A percentile compares a stretch with the other conserved stretches of the same genome.
phyloP scores from a whole-genome alignment of 1,140 invertebrate species.

The Papilio polytes region DNA sequence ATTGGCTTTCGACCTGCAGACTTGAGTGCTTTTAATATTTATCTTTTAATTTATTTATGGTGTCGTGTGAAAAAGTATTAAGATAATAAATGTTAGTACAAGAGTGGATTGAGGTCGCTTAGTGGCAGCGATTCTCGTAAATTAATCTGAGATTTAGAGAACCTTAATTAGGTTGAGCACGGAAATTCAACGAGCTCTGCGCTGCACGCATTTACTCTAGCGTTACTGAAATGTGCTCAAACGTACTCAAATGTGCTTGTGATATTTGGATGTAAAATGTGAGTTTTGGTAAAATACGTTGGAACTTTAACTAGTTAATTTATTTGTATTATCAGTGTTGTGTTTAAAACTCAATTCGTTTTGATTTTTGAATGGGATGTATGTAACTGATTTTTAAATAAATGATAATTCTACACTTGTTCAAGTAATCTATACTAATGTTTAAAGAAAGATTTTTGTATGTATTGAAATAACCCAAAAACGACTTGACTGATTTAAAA shows the following conservation, averaged over 20 bases:
- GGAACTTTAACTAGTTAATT: neutral
- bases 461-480: too few relatives aligned
- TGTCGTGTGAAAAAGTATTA: constrained; percentile 39
- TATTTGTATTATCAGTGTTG: too few relatives aligned
- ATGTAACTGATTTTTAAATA: too few relatives aligned
- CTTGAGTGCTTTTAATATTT: constrained; percentile 3
- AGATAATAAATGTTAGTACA: constrained; percentile 34
- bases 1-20: neutral
- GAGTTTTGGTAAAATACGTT: neutral
- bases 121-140: constrained; percentile 21
- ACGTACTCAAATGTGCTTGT: neutral
- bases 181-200: constrained; percentile 4
- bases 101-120: constrained; percentile 33
- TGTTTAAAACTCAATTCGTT: too few relatives aligned
- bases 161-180: constrained; percentile 38
- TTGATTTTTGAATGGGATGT: too few relatives aligned
- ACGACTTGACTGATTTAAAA: too few relatives aligned
- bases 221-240: neutral
- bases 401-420: too few relatives aligned
- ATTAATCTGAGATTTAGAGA: constrained; percentile 32
- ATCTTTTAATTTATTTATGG: constrained; percentile 29
- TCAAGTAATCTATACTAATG: too few relatives aligned
- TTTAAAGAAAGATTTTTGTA: too few relatives aligned
- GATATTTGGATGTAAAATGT: neutral
- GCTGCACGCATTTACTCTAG: constrained; percentile 4